Base-by-base conservation (phyloP, 2,888 invertebrate species). In the Tenthredo mesomela region DNA sequence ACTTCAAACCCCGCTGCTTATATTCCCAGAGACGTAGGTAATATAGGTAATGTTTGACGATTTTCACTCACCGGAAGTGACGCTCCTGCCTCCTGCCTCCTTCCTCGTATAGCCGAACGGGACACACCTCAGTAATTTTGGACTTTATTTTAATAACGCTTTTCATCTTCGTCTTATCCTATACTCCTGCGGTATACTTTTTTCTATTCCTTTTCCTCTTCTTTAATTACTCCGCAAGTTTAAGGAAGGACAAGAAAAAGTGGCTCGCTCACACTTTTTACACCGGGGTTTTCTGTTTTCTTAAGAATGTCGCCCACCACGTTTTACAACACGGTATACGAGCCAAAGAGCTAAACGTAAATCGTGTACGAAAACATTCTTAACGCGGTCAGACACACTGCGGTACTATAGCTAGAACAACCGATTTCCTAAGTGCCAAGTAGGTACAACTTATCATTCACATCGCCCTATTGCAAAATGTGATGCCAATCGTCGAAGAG, bases 61-160 rank as follows among this genome's bases (percentile, higher is more conserved):
- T 47, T 47, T 47, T 47, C 15, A 47, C 12, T 40, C 58, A 43
- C 84, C 80, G 84, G 84, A 84, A 84, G 77, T 82, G 84, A 67
- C 84, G 80, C 80, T 82, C 84, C 84, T 65, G n/a, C 37, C 37
- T 37, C 37, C 37, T 37, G 33, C 33, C 33, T 33, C 33, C 33
- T n/a, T n/a, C n/a, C n/a, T n/a, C n/a, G n/a, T n/a, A n/a, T n/a
- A 15, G 15, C 37, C 4, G 15, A 21, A 47, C 21, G 25, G 9
- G 77, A 40, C 84, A 71, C 84, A 80, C 84, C 84, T 84, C 54
- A 25, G 25, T 84, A 70, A 37, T 84, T 84, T 84, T 54, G 10
- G 80, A 82, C 82, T 80, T 84, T 33, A 25, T 84, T 84, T 84
- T 70, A 78, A 84, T 70, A 78, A 58, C 58, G 43, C 71, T 58